Evolutionary conservation across 2,113 vertebrate species (phyloP), one percentile per base, ranked within the genome.

Genomic region (Climacteris rufus): DNA sequence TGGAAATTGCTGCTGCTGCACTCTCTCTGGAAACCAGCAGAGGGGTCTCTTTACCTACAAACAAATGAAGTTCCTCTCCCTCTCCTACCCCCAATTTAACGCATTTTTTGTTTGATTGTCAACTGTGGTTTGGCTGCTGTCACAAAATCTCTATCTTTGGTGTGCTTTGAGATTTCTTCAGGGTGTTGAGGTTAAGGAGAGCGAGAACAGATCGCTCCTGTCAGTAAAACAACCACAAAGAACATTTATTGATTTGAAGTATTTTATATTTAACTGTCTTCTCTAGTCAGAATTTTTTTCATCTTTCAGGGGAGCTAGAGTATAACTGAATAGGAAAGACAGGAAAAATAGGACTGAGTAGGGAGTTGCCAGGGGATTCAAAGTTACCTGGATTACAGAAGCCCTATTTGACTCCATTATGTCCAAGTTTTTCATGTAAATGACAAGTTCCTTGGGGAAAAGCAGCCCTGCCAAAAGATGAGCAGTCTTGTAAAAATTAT

Each of bases 401-500:
- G 56, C 65, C 71, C 79, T 89, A 0, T 93, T 85, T 93, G 85
- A 92, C 90, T 93, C 93, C 52, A 49, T 96, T 93, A 86, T n/a
- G 71, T 83, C 93, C 85, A 88, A 11, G 83, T 87, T 96, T 81
- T 90, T 95, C 57, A 78, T 70, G 59, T 90, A 94, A 88, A 94
- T 93, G 79, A 89, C 72, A 84, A 37, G 47, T n/a, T 93, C 85
- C 72, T 61, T 61, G 79, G 77, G 88, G 87, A 81, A 64, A 68
- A 75, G 23, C 93, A 81, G 94, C 91, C 74, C 80, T 94, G 93
- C 91, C 94, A 84, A 72, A 90, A 96, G 95, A 96, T 96, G 96
- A 94, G 61, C 97, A 93, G 81, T 97, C 96, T 97, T 89, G 85
- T 83, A 96, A 93, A 96, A 98, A 94, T 96, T 92, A 84, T 92